Conservation (phyloP, 2,113 vertebrate genomes). For the Collichthys lucidus region DNA sequence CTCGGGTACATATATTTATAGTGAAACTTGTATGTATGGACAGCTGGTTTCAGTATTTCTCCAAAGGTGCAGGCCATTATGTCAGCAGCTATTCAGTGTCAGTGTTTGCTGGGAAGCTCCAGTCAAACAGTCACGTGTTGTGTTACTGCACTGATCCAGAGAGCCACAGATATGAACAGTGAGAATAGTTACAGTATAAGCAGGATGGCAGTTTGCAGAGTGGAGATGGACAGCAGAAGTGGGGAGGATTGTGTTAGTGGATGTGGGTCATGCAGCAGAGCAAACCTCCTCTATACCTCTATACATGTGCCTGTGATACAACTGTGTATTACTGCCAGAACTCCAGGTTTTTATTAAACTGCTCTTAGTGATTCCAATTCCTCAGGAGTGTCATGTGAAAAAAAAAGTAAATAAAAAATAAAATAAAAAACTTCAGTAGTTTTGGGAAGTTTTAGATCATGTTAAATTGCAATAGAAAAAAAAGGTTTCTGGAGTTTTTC, state of each 20-base stretch:
- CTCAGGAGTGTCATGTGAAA: slow-evolving; percentile 21
- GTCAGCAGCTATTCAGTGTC: neutral
- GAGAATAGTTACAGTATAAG: slow-evolving; percentile 6
- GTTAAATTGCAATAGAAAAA: slow-evolving; percentile 55
- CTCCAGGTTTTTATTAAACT: slow-evolving; percentile 17
- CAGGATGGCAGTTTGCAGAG: slow-evolving; percentile 31
- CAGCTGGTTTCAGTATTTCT: slow-evolving; percentile 7
- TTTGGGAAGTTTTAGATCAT: slow-evolving; percentile 52
- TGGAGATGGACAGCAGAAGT: slow-evolving; percentile 44
- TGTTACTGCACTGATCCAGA: neutral
- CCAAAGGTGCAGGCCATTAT: slow-evolving; percentile 15
- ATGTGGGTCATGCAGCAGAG: slow-evolving; percentile 53
- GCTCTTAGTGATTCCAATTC: slow-evolving; percentile 20
- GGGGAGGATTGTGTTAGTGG: slow-evolving; percentile 18
- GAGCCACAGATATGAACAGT: slow-evolving; percentile 14
- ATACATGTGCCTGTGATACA: slow-evolving; percentile 39
- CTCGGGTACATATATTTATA: neutral
- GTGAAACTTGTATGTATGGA: neutral
- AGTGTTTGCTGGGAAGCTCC: slow-evolving; percentile 16
- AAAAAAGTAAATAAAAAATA: no score
- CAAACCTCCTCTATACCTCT: slow-evolving; percentile 23
- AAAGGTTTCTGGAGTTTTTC: slow-evolving; percentile 64
- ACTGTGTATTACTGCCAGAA: slow-evolving; percentile 30
- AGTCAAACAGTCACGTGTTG: slow-evolving; percentile 7
- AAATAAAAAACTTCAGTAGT: slow-evolving; percentile 24